Base-by-base conservation (phyloP, 2,888 invertebrate genomes). In the Meandrusa payeni region DNA sequence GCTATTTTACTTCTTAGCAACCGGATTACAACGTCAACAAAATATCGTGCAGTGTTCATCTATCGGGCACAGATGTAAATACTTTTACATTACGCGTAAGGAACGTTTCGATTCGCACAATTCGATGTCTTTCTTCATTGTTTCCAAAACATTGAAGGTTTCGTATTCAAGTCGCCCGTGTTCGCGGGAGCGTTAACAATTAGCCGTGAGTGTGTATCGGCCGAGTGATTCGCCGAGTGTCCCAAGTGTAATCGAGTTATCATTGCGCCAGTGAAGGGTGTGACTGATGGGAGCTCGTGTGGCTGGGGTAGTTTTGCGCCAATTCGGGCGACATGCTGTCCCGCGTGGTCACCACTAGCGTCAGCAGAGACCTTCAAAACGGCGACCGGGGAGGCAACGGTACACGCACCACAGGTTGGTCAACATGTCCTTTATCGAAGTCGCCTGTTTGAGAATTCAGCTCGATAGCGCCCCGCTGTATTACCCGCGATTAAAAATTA, bases 221-320 rank as follows among this genome's bases (percentile, higher is more conserved):
- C 68, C 72, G 71, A 81, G 74, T 79, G 80, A 65, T 64, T 62
- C 54, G 58, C 17, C 28, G 61, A 62, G 76, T 76, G 76, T 73
- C 61, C 63, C 63, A 64, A 74, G 78, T 80, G 78, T 67, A 61
- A 49, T 66, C 55, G 59, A 52, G 59, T 51, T 61, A 64, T 57
- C 56, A 64, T 62, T 67, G 58, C 52, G 58, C 60, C 62, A 57
- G 61, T 63, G 60, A 64, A 60, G 57, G 55, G 57, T 63, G 74
- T 78, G 74, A 76, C 79, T 73, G 73, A 86, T 87, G 86, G 85
- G 76, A 76, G 69, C 70, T 74, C 67, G 70, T 69, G 69, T 60
- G 60, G 59, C 60, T 64, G 61, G 64, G 64, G 68, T 67, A 29
- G 32, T 27, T 17, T 10, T 27, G 61, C 58, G 62, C 57, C 63